These are phyloP conservation scores for Rhinoraja longicauda DNA, from an alignment of 2,797 vertebrate genomes.

Conservation along the genomic window DNA sequence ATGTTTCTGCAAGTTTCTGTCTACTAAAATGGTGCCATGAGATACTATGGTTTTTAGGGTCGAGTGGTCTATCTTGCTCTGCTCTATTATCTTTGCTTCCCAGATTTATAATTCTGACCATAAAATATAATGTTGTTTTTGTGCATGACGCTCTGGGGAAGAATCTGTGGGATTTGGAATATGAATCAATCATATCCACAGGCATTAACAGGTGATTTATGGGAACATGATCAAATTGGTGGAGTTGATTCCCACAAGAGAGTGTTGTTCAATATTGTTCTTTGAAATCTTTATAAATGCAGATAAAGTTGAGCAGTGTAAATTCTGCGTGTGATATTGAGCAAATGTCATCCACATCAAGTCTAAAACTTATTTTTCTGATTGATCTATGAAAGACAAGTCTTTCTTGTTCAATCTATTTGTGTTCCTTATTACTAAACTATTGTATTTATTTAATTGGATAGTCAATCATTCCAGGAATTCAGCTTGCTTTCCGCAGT, in stretches of 20 bases:
- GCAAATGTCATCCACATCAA: neutral
- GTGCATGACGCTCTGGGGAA: neutral
- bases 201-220: neutral
- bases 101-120: neutral
- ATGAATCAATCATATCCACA: neutral
- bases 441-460: neutral
- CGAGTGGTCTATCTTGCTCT: too few species aligned
- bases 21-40: too few species aligned
- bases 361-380: neutral
- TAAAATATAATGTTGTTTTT: neutral
- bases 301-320: neutral
- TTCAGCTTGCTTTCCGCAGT: neutral
- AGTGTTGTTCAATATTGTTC: neutral
- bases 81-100: too few species aligned
- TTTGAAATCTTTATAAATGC: neutral
- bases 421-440: neutral
- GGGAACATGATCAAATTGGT: neutral
- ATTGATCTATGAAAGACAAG: neutral
- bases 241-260: neutral
- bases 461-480: neutral
- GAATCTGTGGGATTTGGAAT: neutral
- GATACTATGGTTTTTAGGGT: too few species aligned
- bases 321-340: neutral
- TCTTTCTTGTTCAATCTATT: neutral
- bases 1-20: too few species aligned